These are phyloP conservation scores for Embiotoca jacksoni DNA, from an alignment of 2,113 vertebrate genomes.

Conservation along the genomic window DNA sequence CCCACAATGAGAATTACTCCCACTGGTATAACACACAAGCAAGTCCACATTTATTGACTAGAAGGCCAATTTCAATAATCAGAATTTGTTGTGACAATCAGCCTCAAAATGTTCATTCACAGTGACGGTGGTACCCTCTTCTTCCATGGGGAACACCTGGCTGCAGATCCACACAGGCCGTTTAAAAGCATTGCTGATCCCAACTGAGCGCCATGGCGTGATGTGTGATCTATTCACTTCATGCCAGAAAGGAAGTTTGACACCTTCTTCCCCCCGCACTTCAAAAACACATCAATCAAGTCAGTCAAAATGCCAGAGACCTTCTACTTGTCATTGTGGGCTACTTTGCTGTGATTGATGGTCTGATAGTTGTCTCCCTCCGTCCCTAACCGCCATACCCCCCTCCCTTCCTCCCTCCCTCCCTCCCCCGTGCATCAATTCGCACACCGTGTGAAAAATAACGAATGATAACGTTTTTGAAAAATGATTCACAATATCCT, in stretches of 20 bases:
- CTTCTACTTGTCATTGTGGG: slow-evolving; percentile 78
- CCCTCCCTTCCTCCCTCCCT: slow-evolving; percentile 1
- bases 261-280: slow-evolving; percentile 56
- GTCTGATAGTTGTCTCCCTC: slow-evolving; percentile 54
- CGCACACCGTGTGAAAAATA: slow-evolving; percentile 68
- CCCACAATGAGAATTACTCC: neutral
- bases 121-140: neutral
- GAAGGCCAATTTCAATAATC: slow-evolving; percentile 2
- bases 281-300: slow-evolving; percentile 85
- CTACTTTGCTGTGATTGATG: slow-evolving; percentile 81
- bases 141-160: slow-evolving; percentile 4
- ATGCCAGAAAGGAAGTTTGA: slow-evolving; percentile 68
- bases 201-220: slow-evolving; percentile 28
- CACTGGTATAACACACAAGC: neutral
- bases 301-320: slow-evolving; percentile 78
- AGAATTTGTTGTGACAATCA: neutral
- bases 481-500: slow-evolving; percentile 75
- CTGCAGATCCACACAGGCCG: slow-evolving; percentile 17
- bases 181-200: slow-evolving; percentile 43
- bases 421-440: slow-evolving; percentile 64
- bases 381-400: neutral
- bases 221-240: slow-evolving; percentile 65
- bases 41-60: neutral
- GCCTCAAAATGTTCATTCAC: neutral
- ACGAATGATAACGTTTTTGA: slow-evolving; percentile 70